Percentiles rank a stretch among this genome's conserved stretches.
phyloP scores from a whole-genome alignment of 1,140 invertebrate genomes.

The Leptonema lineaticorne region DNA sequence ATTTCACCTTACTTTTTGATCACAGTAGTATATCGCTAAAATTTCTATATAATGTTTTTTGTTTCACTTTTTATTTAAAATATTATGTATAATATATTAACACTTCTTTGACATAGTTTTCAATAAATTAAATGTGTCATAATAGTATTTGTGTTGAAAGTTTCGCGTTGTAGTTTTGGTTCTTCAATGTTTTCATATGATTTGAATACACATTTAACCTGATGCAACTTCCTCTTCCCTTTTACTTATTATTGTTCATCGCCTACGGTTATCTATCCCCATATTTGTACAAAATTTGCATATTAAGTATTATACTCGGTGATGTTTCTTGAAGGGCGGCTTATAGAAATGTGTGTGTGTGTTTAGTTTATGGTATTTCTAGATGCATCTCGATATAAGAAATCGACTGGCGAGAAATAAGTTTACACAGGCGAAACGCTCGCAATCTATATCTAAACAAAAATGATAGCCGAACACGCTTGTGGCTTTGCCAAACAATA shows the following conservation, averaged over 20 bases:
- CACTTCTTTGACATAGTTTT: too few relatives aligned
- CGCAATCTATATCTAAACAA: constrained; percentile 36
- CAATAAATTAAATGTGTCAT: too few relatives aligned
- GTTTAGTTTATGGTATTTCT: background rate
- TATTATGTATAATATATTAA: too few relatives aligned
- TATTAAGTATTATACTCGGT: too few relatives aligned
- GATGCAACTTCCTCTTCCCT: background rate
- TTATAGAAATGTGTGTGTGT: background rate
- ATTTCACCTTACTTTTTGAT: too few relatives aligned
- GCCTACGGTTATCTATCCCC: too few relatives aligned
- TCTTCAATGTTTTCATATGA: too few relatives aligned
- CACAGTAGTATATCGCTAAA: too few relatives aligned
- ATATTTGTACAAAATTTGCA: background rate
- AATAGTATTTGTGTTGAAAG: background rate
- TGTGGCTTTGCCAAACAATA: constrained; percentile 9
- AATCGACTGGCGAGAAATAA: constrained; percentile 25
- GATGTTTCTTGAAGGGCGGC: background rate
- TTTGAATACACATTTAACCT: too few relatives aligned
- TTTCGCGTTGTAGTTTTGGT: background rate
- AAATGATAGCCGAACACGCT: constrained; percentile 29
- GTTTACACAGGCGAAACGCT: constrained; percentile 31
- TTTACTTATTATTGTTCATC: too few relatives aligned
- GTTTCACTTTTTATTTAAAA: too few relatives aligned
- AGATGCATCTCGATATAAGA: constrained; percentile 21
- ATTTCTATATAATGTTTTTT: too few relatives aligned